These are phyloP conservation scores for Rhaphigaster nebulosa DNA, from an alignment of 2,888 invertebrate genomes.

Conservation along the genomic window DNA sequence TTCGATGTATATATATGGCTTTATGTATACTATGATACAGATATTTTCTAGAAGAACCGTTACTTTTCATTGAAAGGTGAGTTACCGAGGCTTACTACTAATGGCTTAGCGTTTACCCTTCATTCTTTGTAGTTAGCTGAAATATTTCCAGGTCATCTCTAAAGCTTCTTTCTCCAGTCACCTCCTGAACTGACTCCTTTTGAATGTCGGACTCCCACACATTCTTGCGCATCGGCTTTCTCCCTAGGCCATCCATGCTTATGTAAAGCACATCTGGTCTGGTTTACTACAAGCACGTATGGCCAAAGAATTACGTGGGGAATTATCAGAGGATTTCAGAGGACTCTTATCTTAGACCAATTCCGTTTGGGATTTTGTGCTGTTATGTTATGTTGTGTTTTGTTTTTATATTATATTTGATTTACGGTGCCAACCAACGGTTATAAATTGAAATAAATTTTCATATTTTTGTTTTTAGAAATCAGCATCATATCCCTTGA, in stretches of 20 bases:
- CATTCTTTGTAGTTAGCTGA: not conserved
- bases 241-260: not conserved
- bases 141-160: not conserved
- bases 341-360: not conserved
- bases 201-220: constrained; percentile 5
- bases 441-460: not conserved
- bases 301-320: not conserved
- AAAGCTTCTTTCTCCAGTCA: not conserved
- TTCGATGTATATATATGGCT: not conserved
- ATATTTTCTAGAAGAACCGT: not conserved
- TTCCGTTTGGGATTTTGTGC: not conserved
- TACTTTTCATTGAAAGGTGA: not conserved
- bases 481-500: too few relatives aligned
- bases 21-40: not conserved
- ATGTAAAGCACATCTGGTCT: not conserved
- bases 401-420: not conserved
- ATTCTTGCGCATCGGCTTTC: not conserved
- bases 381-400: too few relatives aligned
- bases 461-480: too few relatives aligned
- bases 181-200: not conserved
- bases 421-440: not conserved
- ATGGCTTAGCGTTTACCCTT: not conserved
- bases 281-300: not conserved
- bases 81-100: not conserved
- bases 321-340: not conserved